Evolutionary conservation across 2,888 invertebrate genomes (phyloP), one percentile per base, ranked within the genome.

Genomic region (Chymomyza procnemis): DNA sequence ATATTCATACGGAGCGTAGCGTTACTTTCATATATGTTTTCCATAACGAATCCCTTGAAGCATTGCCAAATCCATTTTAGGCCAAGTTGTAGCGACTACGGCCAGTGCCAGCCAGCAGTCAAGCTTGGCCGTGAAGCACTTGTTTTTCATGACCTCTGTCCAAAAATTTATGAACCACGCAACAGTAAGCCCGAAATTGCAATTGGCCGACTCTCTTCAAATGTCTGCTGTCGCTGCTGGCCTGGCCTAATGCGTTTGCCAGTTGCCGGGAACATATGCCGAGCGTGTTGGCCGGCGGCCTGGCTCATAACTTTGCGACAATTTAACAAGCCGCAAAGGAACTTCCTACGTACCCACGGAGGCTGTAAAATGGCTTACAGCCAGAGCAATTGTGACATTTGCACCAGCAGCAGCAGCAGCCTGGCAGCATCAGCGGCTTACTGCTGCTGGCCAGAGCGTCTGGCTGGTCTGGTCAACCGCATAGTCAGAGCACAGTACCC

Each of bases 231-330:
- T 50, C 19, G 18, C 19, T 5, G 50, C 18, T n/a, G 19, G 4
- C 34, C 18, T n/a, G 19, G 4, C 34, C 34, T 41, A 41, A 41
- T 41, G 34, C 34, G 34, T 41, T n/a, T 41, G 34, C 34, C 9
- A 41, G 34, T 41, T 12, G 6, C 14, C 3, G 18, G 18, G 50
- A 54, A 21, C 19, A 54, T 54, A 54, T 54, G 54, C 19, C 14
- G 54, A 54, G 54, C 54, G 54, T 19, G 21, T 21, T 54, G 48
- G 4, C 48, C n/a, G 9, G 8, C n/a, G 21, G 54, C 9, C 54
- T 14, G 54, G 21, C 67, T 74, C 85, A 80, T 85, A 82, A 82
- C 72, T 85, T 80, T 75, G 78, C 82, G 58, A 78, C 82, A 85
- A 79, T 80, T 80, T 85, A 80, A 79, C 72, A 76, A 80, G 80